Evolutionary conservation across 2,113 vertebrate species (phyloP), one percentile per base, ranked within the genome.

Genomic region (Smithornis capensis): DNA sequence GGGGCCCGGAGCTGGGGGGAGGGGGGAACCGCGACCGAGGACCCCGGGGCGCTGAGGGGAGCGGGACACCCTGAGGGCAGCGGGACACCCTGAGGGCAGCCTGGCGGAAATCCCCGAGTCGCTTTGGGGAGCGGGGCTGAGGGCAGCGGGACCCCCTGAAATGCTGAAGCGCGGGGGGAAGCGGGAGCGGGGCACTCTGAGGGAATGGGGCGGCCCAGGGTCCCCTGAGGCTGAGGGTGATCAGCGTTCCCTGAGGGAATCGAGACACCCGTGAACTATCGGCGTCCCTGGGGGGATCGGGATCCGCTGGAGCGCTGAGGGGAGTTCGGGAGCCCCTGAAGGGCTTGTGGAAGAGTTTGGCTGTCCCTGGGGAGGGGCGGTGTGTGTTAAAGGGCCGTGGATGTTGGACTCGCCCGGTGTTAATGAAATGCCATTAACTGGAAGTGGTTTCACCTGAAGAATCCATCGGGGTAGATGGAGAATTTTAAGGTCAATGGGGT

Each of bases 401-500:
- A 40, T 40, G 40, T 40, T 40, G 40, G 40, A 40, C 40, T 40
- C 40, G 40, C 38, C 13, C 17, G 1, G 1, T 4, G 1, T 25
- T 22, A 0, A 7, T 13, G n/a, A 60, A 79, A 16, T 22, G 16
- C 28, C 38, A 1, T 50, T 3, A 28, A 47, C 5, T 8, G 14
- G 4, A 7, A 14, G 23, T 24, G 37, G 28, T 56, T 42, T 62
- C 55, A 6, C 49, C 38, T 1, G 44, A 12, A 7, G 12, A 16
- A 12, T n/a, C 13, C n/a, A 9, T 4, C 5, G 13, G 35, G 33
- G n/a, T 22, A 31, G 27, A 10, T 8, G 7, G n/a, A 29, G n/a
- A 49, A 2, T 8, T 1, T 18, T 18, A 6, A n/a, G 27, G 31
- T 31, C 44, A 9, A 0, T 16, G 42, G 16, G 12, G 24, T 47